Evolutionary conservation across 2,797 vertebrate species (phyloP), one percentile per base, ranked within the genome.

Genomic region (Crocidura indochinensis): DNA sequence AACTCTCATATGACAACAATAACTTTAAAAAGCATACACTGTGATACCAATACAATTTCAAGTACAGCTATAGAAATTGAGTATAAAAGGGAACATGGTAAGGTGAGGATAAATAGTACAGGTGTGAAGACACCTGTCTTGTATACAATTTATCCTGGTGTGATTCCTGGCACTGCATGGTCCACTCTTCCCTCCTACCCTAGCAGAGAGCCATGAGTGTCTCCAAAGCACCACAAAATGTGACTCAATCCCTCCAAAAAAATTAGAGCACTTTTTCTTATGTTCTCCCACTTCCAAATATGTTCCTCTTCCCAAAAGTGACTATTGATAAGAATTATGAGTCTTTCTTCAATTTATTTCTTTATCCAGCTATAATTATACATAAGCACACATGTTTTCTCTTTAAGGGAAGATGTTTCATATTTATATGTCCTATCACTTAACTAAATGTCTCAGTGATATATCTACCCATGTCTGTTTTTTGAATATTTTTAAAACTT

Each of bases 401-500:
- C 65, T 74, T 64, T 49, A 83, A 73, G 22, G 9, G 3, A 44
- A 69, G 26, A 77, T 64, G 69, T 26, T 27, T 65, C 14, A 44
- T 22, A 80, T 15, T 89, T 46, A 76, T 79, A 71, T 69, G n/a
- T 8, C 22, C 69, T 76, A 2, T 78, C 31, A 79, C 46, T 79
- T 68, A 84, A 86, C 12, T 86, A 76, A 91, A 75, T 77, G 10
- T 7, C 27, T 88, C 56, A 38, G n/a, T 82, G 51, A 81, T 78
- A 22, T 77, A 81, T 78, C 24, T 77, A 2, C 51, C 31, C 29
- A 73, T 71, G 26, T 72, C 73, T 87, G n/a, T 64, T 29, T 26
- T 68, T 78, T 29, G 44, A 64, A 72, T 62, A 56, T 19, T 81
- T 71, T 72, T 78, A 47, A 38, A 38, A 79, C 78, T 83, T 82